phyloP scores from a whole-genome alignment of 2,888 invertebrate species.

The Schrankia costaestrigalis region DNA sequence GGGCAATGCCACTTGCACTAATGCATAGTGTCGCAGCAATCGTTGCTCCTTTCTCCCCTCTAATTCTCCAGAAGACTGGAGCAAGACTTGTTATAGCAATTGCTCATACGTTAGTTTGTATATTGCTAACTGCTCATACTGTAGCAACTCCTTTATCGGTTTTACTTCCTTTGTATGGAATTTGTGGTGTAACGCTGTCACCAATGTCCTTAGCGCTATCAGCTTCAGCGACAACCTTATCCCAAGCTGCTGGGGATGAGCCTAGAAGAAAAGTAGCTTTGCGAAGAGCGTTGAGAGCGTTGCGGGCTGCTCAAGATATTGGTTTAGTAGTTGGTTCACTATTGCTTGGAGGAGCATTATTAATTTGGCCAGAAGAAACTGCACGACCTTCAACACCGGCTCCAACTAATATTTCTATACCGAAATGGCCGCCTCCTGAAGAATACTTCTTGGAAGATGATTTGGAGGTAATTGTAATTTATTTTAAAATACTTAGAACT shows the following conservation, averaged over 20 bases:
- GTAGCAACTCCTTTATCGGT: constrained; percentile 60
- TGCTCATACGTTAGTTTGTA: constrained; percentile 78
- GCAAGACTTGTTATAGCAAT: constrained; percentile 61
- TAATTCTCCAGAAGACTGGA: constrained; percentile 68
- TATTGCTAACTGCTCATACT: constrained; percentile 82
- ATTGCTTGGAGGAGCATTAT: constrained; percentile 68
- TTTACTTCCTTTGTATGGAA: constrained; percentile 60
- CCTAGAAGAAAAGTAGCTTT: constrained; percentile 59
- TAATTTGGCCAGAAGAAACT: constrained; percentile 70
- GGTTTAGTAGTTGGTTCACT: constrained; percentile 68
- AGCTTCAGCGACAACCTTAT: constrained; percentile 79
- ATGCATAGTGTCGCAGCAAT: constrained; percentile 83
- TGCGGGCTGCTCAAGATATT: constrained; percentile 69
- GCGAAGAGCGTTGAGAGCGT: constrained; percentile 62
- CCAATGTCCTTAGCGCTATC: constrained; percentile 80
- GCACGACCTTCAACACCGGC: constrained; percentile 64
- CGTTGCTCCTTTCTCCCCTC: constrained; percentile 72
- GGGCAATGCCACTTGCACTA: constrained; percentile 82
- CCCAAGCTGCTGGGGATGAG: constrained; percentile 77
- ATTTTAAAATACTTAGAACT: no score
- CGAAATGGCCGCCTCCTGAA: constrained; percentile 66
- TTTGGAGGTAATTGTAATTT: constrained; percentile 78
- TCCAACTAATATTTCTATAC: constrained; percentile 57
- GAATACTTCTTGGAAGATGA: constrained; percentile 80
- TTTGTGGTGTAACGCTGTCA: constrained; percentile 80